Conservation (phyloP, 2,113 vertebrate genomes). For the Callithrix jacchus region DNA sequence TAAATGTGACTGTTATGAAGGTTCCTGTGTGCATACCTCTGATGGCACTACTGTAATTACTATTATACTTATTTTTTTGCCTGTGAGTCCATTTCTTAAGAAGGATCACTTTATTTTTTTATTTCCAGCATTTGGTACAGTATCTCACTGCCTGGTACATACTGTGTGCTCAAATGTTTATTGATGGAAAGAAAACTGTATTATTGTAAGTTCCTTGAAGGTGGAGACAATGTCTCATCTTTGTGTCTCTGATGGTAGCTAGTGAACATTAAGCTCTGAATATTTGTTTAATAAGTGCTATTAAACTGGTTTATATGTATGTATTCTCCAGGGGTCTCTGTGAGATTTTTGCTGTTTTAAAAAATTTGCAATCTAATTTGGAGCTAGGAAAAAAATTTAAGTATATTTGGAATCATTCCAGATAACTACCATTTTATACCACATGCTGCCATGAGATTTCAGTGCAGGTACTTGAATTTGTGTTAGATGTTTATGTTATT, state of each 20-base stretch:
- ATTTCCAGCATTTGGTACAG: not conserved
- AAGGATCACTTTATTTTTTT: not conserved
- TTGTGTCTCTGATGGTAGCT: not conserved
- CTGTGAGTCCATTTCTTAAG: not conserved
- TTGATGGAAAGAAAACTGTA: not conserved
- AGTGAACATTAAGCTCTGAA: not conserved
- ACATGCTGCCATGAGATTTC: not conserved
- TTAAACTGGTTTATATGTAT: not conserved
- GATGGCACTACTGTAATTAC: not conserved
- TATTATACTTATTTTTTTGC: not conserved
- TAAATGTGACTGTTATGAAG: not conserved
- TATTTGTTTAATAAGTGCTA: not conserved
- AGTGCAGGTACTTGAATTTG: not conserved
- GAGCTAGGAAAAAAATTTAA: not conserved
- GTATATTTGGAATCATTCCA: not conserved
- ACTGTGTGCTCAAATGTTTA: not conserved
- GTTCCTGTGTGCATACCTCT: not conserved
- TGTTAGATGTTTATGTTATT: not conserved
- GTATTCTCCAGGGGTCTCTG: not conserved
- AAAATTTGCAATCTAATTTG: not conserved
- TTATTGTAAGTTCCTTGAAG: not conserved
- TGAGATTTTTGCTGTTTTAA: not conserved
- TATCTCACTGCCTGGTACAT: not conserved
- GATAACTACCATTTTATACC: not conserved
- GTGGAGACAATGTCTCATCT: not conserved